Percentiles rank a stretch among this genome's conserved stretches.
These are phyloP conservation scores for Piprites chloris DNA, from an alignment of 2,113 vertebrate genomes.

Conservation along the genomic window DNA sequence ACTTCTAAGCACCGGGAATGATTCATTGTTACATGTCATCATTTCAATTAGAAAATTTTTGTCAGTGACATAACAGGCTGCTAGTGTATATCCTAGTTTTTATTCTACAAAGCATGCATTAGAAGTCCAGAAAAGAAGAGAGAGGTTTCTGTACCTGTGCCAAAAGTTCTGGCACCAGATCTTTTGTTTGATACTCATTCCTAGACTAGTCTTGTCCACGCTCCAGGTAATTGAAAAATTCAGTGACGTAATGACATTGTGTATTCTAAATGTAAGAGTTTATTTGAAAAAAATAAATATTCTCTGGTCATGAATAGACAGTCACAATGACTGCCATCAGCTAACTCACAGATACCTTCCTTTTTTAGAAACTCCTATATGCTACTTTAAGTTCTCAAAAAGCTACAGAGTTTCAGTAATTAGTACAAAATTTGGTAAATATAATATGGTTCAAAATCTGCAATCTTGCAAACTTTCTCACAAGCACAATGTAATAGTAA, in stretches of 20 bases:
- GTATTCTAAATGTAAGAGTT: not conserved
- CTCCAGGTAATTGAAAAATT: not conserved
- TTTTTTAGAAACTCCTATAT: not conserved
- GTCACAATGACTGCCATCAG: not conserved
- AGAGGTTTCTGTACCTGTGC: not conserved
- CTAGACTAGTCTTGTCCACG: not conserved
- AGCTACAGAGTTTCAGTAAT: not conserved
- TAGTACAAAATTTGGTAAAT: not conserved
- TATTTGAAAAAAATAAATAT: not conserved
- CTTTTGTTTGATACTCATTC: not conserved
- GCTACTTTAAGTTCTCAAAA: not conserved
- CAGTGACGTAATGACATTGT: not conserved
- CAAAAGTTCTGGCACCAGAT: not conserved
- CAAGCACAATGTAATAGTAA: not conserved
- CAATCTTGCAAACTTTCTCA: not conserved
- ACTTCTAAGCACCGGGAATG: not conserved
- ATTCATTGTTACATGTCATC: not conserved
- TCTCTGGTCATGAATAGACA: not conserved
- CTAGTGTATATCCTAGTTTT: not conserved
- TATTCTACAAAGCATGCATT: not conserved
- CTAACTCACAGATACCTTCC: not conserved
- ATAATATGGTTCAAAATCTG: not conserved
- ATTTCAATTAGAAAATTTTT: not conserved
- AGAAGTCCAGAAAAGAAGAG: not conserved
- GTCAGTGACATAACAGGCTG: not conserved